Evolutionary conservation across 1,140 invertebrate species (phyloP), one percentile per base, ranked within the genome.

Genomic region (Eumeta japonica): DNA sequence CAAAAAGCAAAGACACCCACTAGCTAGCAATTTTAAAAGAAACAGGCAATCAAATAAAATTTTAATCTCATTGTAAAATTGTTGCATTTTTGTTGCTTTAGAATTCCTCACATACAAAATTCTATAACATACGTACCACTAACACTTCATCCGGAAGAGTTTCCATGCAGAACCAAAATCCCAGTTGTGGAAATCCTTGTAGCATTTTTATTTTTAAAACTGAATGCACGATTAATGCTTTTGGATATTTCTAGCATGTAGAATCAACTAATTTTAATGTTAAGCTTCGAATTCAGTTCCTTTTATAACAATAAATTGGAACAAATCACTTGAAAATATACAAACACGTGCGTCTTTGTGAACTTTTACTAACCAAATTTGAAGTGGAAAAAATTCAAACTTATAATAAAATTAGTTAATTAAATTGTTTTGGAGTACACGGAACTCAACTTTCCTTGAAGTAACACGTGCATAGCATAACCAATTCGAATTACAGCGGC

Each of bases 401-500:
- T 24, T 24, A 24, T n/a, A n/a, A n/a, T 24, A 24, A 7, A 7
- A 5, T 24, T 24, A 5, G 20, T 24, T 24, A 24, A 24, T 24
- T 24, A 24, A 24, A 24, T 24, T 7, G 5, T 7, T 24, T 24
- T 24, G 20, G 20, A 24, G n/a, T 7, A 7, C 20, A 24, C 5
- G n/a, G n/a, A 7, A 24, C 5, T 24, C 5, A 24, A 24, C 20
- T 24, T 24, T 24, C 20, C 20, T 24, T 24, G 5, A n/a, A n/a
- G 35, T 44, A 47, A 53, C 41, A 45, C 37, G 49, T 51, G 46
- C 56, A 55, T 35, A 46, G 45, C 51, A 41, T 48, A 58, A 50
- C 55, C 50, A 68, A 63, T 71, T 70, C 62, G 61, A 73, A 67
- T 62, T 60, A 63, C 58, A 68, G 62, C 59, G 59, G 68, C 61